phyloP scores from a whole-genome alignment of 2,888 invertebrate species.

The Yponomeuta sedellus region DNA sequence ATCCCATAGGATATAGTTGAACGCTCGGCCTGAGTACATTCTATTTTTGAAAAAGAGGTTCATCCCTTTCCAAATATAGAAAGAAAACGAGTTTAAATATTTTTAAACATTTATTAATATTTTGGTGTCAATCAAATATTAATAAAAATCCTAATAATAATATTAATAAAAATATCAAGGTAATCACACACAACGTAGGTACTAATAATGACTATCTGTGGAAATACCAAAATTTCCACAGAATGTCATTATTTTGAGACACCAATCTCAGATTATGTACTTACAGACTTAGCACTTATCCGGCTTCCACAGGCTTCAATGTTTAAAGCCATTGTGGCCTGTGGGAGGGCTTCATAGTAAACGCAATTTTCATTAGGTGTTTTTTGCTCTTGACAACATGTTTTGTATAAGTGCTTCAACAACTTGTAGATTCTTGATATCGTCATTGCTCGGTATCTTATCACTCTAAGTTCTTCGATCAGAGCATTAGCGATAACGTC shows the following conservation, averaged over 20 bases:
- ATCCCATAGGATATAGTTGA: no score
- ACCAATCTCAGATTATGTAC: conserved; percentile 14
- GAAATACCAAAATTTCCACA: background rate
- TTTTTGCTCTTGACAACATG: background rate
- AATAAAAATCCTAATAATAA: background rate
- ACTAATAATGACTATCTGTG: no score
- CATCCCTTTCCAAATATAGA: no score
- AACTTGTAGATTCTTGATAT: background rate
- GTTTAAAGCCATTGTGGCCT: background rate
- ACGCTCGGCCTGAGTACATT: no score
- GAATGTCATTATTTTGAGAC: background rate
- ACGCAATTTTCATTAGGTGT: background rate
- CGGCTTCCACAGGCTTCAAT: background rate
- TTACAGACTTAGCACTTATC: conserved; percentile 1
- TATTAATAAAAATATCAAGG: no score
- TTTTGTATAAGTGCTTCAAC: background rate
- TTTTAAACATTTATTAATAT: no score
- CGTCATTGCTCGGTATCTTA: background rate
- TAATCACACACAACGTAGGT: background rate
- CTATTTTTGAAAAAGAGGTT: no score
- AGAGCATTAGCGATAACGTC: conserved; percentile 2
- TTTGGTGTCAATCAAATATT: background rate
- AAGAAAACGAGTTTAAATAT: no score
- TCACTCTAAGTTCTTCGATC: conserved; percentile 2
- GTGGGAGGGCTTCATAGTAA: background rate